Percentiles rank a stretch among this genome's conserved stretches.
phyloP scores from a whole-genome alignment of 1,140 invertebrate species.

The Drosophila mauritiana region DNA sequence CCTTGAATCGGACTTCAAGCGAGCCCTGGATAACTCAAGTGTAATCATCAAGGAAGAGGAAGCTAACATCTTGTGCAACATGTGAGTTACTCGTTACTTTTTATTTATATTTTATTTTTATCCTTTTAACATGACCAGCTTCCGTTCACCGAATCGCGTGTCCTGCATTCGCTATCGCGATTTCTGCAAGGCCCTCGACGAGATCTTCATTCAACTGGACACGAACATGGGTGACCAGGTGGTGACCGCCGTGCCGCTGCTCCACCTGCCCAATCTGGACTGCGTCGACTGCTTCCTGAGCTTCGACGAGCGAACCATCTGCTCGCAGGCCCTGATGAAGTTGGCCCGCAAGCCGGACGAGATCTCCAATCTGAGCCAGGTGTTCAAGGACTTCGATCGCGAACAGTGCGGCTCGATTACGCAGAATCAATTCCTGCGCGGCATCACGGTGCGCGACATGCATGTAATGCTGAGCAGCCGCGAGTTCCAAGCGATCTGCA shows the following conservation, averaged over 20 bases:
- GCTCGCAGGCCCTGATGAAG: conserved; percentile 87
- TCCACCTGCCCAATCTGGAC: conserved; percentile 87
- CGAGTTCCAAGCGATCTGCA: conserved; percentile 88
- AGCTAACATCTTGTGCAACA: conserved; percentile 54
- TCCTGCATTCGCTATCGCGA: conserved; percentile 88
- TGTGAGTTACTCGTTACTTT: conserved; percentile 28
- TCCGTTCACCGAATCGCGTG: conserved; percentile 86
- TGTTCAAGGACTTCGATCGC: conserved; percentile 88
- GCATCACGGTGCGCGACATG: conserved; percentile 87
- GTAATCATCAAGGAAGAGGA: conserved; percentile 86
- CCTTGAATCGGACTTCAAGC: conserved; percentile 87
- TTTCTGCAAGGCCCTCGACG: conserved; percentile 88
- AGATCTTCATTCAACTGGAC: conserved; percentile 88
- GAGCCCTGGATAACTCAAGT: conserved; percentile 87
- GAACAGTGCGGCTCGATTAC: conserved; percentile 88
- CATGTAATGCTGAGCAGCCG: conserved; percentile 86
- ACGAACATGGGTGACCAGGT: conserved; percentile 85
- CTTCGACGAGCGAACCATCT: conserved; percentile 88
- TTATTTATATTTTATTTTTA: no score
- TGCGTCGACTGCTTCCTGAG: conserved; percentile 88
- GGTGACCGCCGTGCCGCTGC: conserved; percentile 86
- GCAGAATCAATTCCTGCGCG: conserved; percentile 87
- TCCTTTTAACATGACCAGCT: conserved; percentile 84
- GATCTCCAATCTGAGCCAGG: conserved; percentile 86
- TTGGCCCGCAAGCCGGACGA: conserved; percentile 87